Percentiles rank a stretch among this genome's conserved stretches.
Evolutionary conservation across 2,797 vertebrate genomes (phyloP).

Genomic region (Dallia pectoralis): DNA sequence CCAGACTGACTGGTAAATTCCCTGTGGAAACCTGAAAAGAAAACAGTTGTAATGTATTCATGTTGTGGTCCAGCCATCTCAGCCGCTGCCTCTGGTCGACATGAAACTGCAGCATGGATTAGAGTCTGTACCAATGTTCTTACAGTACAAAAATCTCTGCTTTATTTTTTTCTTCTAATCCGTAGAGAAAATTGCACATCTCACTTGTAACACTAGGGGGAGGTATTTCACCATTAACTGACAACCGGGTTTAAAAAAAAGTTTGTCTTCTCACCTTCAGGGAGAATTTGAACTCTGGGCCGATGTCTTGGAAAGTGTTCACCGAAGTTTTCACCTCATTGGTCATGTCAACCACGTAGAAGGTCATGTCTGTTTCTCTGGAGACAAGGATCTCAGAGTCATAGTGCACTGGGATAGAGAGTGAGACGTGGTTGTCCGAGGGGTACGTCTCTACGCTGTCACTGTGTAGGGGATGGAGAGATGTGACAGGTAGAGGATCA

Average conservation of each 20-base stretch:
- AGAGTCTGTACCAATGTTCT: no score
- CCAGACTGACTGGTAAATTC: constrained; percentile 71
- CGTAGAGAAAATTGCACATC: neutral
- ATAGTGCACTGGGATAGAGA: constrained; percentile 74
- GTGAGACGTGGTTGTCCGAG: constrained; percentile 65
- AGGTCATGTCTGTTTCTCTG: constrained; percentile 77
- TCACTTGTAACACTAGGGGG: neutral
- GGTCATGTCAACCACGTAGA: constrained; percentile 75
- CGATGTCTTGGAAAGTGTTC: constrained; percentile 76
- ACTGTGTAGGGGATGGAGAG: constrained; percentile 50
- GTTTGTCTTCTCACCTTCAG: constrained; percentile 73
- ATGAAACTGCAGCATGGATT: no score
- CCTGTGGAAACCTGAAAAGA: constrained; percentile 74
- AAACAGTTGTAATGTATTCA: neutral
- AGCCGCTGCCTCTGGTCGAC: no score
- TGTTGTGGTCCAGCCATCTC: no score
- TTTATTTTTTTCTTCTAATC: neutral
- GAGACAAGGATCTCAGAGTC: constrained; percentile 80
- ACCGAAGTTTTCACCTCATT: constrained; percentile 60
- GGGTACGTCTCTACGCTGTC: constrained; percentile 75
- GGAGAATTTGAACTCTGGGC: constrained; percentile 77
- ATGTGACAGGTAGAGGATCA: no score
- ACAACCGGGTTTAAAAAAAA: neutral
- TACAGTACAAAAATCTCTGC: no score
- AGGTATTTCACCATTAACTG: neutral